These are phyloP conservation scores for Alexandromys fortis DNA, from an alignment of 2,113 vertebrate species.

Conservation along the genomic window DNA sequence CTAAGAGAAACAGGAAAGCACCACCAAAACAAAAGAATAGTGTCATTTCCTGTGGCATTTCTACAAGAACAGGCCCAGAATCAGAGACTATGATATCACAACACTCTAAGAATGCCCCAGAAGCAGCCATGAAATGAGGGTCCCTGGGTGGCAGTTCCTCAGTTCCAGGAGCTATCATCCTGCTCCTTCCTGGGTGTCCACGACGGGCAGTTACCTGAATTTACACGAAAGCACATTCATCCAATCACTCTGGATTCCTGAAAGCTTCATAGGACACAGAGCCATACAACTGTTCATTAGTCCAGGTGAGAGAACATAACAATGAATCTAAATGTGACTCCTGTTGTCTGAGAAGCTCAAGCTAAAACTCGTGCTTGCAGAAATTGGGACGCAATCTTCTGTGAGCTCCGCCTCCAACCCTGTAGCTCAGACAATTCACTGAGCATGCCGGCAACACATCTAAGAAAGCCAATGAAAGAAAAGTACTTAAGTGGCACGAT, in stretches of 20 bases:
- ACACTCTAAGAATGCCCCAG: neutral
- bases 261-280: neutral
- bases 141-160: neutral
- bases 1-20: constrained; percentile 21
- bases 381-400: neutral
- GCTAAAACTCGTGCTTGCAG: neutral
- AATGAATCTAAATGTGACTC: neutral
- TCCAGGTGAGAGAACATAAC: neutral
- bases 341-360: no score
- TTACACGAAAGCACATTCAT: neutral
- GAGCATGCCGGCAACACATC: neutral
- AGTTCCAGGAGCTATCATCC: neutral
- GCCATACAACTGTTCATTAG: neutral
- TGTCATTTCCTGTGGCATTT: neutral
- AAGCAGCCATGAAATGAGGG: neutral
- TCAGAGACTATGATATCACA: neutral
- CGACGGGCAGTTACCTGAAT: neutral
- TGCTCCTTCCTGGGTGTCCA: neutral
- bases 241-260: neutral
- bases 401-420: neutral
- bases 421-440: neutral
- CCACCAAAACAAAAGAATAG: neutral
- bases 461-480: neutral
- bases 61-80: constrained; percentile 19
- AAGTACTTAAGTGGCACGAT: neutral